Evolutionary conservation across 2,113 vertebrate species (phyloP).

Genomic region (Anthoscopus minutus): DNA sequence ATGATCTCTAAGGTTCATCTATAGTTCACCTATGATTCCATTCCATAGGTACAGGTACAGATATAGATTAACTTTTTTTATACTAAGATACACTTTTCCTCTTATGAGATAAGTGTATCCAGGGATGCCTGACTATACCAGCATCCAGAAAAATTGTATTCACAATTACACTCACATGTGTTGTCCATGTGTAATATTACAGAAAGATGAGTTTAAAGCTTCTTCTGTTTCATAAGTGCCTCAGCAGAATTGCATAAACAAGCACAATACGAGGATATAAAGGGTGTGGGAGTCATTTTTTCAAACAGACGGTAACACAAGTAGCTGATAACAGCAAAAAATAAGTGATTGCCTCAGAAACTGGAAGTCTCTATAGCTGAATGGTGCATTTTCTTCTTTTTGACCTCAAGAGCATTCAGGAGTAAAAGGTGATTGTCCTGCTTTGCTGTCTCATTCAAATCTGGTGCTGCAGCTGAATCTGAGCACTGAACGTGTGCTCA

Average conservation of each 20-base stretch:
- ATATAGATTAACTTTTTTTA: neutral
- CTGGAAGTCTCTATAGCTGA: slow-evolving; percentile 26
- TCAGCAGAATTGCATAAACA: slow-evolving; percentile 40
- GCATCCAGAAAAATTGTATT: neutral
- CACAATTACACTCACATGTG: neutral
- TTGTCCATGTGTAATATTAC: neutral
- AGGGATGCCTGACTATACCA: neutral
- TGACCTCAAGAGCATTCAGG: slow-evolving; percentile 47
- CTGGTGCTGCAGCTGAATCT: slow-evolving; percentile 8
- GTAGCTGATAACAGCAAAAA: slow-evolving; percentile 64
- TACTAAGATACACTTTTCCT: neutral
- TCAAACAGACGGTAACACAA: neutral
- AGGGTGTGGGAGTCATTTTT: neutral
- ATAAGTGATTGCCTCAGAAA: slow-evolving; percentile 44
- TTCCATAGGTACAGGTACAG: neutral
- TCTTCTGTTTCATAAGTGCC: neutral
- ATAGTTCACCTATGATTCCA: neutral
- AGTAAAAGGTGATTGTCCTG: slow-evolving; percentile 31
- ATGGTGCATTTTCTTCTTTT: slow-evolving; percentile 43
- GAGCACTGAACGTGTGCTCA: fast-evolving
- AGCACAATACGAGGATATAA: slow-evolving; percentile 53
- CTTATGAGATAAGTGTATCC: neutral
- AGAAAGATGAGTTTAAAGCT: neutral
- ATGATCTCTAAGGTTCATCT: neutral
- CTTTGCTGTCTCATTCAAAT: slow-evolving; percentile 39